These are phyloP conservation scores for Columba guinea DNA, from an alignment of 2,797 vertebrate species.

Conservation along the genomic window DNA sequence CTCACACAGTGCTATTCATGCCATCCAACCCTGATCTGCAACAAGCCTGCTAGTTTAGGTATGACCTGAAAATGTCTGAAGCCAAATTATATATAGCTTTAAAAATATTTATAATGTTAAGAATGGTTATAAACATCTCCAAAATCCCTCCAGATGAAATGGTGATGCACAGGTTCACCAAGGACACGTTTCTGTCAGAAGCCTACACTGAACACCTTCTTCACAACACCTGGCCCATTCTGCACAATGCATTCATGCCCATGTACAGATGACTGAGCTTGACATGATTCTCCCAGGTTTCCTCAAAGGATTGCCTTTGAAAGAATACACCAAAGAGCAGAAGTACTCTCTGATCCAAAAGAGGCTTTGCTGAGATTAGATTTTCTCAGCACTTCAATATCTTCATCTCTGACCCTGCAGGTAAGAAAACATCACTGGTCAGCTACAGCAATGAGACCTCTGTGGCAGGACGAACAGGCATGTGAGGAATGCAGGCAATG, in stretches of 20 bases:
- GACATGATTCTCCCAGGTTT: neutral
- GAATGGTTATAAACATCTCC: neutral
- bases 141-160: neutral
- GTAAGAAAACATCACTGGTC: conserved; percentile 37
- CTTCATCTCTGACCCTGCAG: conserved; percentile 42
- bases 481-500: conserved; percentile 16
- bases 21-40: neutral
- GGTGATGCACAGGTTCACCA: neutral
- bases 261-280: neutral
- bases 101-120: neutral
- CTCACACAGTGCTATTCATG: conserved; percentile 28
- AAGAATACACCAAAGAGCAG: neutral
- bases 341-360: neutral
- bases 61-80: conserved; percentile 46
- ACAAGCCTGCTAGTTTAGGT: neutral
- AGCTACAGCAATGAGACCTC: neutral
- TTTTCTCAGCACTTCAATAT: neutral
- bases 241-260: neutral
- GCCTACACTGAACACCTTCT: neutral
- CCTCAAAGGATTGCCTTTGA: neutral
- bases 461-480: neutral
- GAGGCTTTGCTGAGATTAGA: conserved; percentile 19
- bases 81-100: conserved; percentile 4
- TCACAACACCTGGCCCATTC: neutral
- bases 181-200: neutral